Base-by-base conservation (phyloP, 2,113 vertebrate genomes). In the Nothocercus nigrocapillus region DNA sequence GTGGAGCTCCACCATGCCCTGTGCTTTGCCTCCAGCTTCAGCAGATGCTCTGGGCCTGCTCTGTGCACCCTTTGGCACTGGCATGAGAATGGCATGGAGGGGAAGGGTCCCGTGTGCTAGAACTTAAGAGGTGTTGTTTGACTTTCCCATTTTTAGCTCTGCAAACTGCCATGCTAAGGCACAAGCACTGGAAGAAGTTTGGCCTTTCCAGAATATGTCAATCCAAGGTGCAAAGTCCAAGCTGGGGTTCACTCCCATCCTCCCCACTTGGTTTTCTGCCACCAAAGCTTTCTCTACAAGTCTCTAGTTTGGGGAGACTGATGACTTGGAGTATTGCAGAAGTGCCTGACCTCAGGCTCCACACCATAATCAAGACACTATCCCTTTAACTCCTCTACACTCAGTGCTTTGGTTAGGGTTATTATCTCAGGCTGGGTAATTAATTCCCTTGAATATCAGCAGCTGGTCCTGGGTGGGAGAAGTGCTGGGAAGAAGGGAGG, bases 391-490 rank as follows among this genome's bases (percentile, higher is more conserved):
- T 69, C 44, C 18, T 79, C 63, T 11, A 27, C 63, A 62, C 40
- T 3, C 11, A 5, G 47, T 42, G n/a, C 56, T 67, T 85, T 92
- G 34, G 5, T 63, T 45, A 69, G 62, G 53, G 59, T 82, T 74
- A 42, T 85, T 93, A 61, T 75, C 64, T 92, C 2, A 1, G 16
- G 25, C 38, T 67, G 67, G 27, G 68, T 89, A 89, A 90, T 96
- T 91, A 82, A 87, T 90, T 92, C 64, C 84, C 69, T 69, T 49
- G 21, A 93, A 72, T 10, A 58, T 36, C 85, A 90, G 64, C 96
- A 96, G 76, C 94, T 95, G 93, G 70, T 5, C 38, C 54, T 78
- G 58, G n/a, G 78, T 79, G 63, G 21, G 81, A 94, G 34, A 62
- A 58, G 38, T n/a, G 36, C 54, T 93, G 40, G 21, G 63, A 51